Conservation (phyloP, 30 jellyfish, hydroid and myxozoan genomes). For the Nemopilema nomurai region DNA sequence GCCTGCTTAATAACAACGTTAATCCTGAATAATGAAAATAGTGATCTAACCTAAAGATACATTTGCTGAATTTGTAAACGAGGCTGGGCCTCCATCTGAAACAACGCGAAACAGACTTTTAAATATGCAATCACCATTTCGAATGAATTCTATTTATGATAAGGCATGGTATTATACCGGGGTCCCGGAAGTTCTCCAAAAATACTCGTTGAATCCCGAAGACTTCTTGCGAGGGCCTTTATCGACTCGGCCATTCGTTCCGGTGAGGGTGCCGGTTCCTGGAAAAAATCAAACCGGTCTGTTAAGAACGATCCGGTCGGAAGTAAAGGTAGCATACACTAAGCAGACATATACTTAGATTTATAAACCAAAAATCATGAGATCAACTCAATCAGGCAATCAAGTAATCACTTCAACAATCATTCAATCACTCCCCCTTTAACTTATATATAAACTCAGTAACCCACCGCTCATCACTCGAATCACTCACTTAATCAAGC, state of each 20-base stretch:
- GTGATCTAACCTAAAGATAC: background rate
- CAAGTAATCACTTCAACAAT: too few species aligned
- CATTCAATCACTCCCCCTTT: too few species aligned
- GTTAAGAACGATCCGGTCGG: background rate
- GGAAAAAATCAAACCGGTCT: background rate
- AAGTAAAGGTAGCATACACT: too few species aligned
- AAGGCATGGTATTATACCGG: conserved; percentile 76
- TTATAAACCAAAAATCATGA: too few species aligned
- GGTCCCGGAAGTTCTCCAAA: conserved; percentile 97
- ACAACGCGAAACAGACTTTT: background rate
- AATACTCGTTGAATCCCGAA: conserved; percentile 90
- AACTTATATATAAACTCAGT: too few species aligned
- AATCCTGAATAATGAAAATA: background rate
- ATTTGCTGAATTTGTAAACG: background rate
- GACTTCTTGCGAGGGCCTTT: conserved; percentile 91
- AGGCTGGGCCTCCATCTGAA: background rate
- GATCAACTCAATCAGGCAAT: too few species aligned
- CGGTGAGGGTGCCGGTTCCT: conserved; percentile 93
- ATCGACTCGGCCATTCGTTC: conserved; percentile 93
- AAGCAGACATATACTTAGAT: too few species aligned
- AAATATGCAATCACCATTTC: background rate
- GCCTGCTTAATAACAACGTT: background rate
- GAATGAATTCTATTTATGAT: conserved; percentile 1
- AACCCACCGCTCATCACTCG: too few species aligned
- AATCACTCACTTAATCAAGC: too few species aligned